Base-by-base conservation (phyloP, 2,888 invertebrate genomes). In the Megastigmus dorsalis region DNA sequence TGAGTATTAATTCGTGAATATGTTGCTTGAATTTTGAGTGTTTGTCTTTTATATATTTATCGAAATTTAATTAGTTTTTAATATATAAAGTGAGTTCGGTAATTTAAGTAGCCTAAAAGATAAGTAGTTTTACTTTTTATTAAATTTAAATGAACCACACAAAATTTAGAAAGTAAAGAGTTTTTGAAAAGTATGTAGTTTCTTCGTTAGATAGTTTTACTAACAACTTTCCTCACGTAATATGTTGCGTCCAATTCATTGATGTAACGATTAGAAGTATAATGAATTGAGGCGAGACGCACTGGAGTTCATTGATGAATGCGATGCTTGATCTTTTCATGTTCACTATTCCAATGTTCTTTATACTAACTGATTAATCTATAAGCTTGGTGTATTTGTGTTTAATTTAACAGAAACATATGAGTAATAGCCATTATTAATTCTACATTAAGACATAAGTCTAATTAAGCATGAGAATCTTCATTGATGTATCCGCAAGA, bases 1-100 rank as follows among this genome's bases (percentile, higher is more conserved):
- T 63, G 10, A 59, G 13, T 52, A 36, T 69, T 74, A 69, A 23
- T 10, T 50, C 6, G 41, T 59, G 65, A 55, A 10, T 20, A 41
- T 63, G 69, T 69, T 65, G 74, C 59, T 65, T 63, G 69, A 69
- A 20, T 18, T 52, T 50, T 63, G 28, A 74, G 50, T 68, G 60
- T 23, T 30, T 67, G n/a, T 38, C 28, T 38, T n/a, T n/a, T 30
- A 28, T 38, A 54, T 15, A 43, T 15, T 62, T 20, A 13, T 59
- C 45, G 30, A 60, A 2, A 15, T 60, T 43, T 50, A 23, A 1
- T 38, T 23, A 13, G 23, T 33, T 55, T 23, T 55, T 55, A 20
- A 43, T 41, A 55, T 45, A 23, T 18, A 23, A 41, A 45, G 30
- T 55, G n/a, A 45, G n/a, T 67, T 45, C 2, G n/a, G 26, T n/a